phyloP scores from a whole-genome alignment of 2,113 vertebrate species.

The Acanthisitta chloris region DNA sequence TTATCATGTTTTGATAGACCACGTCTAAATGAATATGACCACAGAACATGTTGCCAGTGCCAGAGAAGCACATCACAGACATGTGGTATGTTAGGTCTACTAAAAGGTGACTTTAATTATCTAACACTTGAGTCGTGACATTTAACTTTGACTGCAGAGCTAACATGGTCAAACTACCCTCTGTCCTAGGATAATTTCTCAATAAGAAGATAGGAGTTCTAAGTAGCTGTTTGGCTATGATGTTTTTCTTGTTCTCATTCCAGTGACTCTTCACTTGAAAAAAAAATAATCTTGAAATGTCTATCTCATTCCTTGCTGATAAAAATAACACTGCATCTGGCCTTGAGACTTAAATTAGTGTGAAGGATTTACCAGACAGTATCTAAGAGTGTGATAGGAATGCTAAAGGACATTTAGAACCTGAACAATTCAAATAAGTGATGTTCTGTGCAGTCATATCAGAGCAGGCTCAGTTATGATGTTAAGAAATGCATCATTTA shows the following conservation, averaged over 20 bases:
- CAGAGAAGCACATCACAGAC: conserved; percentile 76
- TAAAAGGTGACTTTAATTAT: background rate
- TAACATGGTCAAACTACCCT: background rate
- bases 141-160: background rate
- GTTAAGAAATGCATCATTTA: background rate
- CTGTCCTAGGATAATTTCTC: background rate
- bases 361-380: background rate
- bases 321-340: background rate
- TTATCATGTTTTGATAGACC: conserved; percentile 86
- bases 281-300: background rate
- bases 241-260: background rate
- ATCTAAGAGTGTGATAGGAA: background rate
- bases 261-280: background rate
- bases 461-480: background rate
- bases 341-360: background rate
- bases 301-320: background rate
- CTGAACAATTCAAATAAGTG: background rate
- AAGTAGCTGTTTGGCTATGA: background rate
- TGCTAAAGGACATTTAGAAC: background rate
- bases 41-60: conserved; percentile 83
- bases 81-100: conserved; percentile 77
- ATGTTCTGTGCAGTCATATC: background rate
- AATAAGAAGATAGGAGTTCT: background rate
- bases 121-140: background rate
- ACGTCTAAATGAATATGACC: conserved; percentile 73